Base-by-base conservation (phyloP, 37 sponge, comb jelly and placozoan species). In the Lycopodina hypogea region DNA sequence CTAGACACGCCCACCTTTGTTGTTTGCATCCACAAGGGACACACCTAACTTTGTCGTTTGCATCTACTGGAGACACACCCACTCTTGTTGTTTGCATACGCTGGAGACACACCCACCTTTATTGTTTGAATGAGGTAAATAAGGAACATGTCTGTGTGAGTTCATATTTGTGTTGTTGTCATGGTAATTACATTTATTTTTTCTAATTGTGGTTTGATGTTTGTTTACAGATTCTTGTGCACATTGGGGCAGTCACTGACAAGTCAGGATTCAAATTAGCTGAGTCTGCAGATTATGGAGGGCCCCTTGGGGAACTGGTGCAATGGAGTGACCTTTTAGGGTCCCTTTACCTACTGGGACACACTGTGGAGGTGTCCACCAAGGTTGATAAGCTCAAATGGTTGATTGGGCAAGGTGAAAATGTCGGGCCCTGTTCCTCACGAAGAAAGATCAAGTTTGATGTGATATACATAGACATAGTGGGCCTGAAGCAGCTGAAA, bases 261-360 rank as follows among this genome's bases (percentile, higher is more conserved):
- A 81, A 81, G 32, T 42, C 87, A 1, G 87, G 87, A 11, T 90
- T 81, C 32, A 55, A 86, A 15, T 72, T 90, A 78, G 91, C 87
- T 28, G 91, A 86, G 75, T 82, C 69, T 68, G 91, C 91, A 1
- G 82, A 66, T 34, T 65, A 88, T 3, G 93, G 93, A 21, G 93
- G 89, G 0, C 89, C 88, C 19, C 68, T 92, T n/a, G 93, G 93
- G 28, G 93, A 92, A 51, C 88, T 92, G 32, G 89, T 88, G 38
- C 93, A 92, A 45, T 92, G 93, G 93, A 85, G 84, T 74, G 93
- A 92, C 72, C 67, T 92, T 24, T 84, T 92, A 61, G 81, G 82
- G 0, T 33, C 77, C 14, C 69, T 91, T 12, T 61, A 87, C 58
- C 56, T 86, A 26, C 76, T 83, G 26, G 92, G 92, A 0, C 84